Evolutionary conservation across 2,888 invertebrate genomes (phyloP), one percentile per base, ranked within the genome.

Genomic region (Blera fallax): DNA sequence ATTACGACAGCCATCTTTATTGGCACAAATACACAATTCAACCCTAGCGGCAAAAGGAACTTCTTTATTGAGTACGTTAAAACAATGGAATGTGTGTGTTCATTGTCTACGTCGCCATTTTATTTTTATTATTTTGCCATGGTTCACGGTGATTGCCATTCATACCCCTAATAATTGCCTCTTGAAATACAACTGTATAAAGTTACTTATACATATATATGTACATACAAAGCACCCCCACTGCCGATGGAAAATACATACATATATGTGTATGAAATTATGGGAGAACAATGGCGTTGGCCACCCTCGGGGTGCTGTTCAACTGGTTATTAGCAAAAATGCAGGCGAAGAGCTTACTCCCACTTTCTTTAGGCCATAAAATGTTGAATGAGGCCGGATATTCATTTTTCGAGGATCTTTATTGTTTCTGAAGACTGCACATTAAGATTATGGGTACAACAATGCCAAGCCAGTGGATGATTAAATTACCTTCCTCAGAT

Each of bases 1-100:
- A 87, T 80, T 74, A 80, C 34, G 52, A 43, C 79, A 80, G 80
- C 84, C 87, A 76, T 80, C 69, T 80, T 72, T 79, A 80, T 56
- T 65, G 62, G 32, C 34, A 56, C 64, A 64, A 67, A 77, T 32
- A 72, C 29, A 32, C 32, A 76, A 80, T 65, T 62, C 74, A 70
- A 72, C 74, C 83, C 69, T 58, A 80, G 70, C 60, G 76, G 88
- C 80, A 82, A 83, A 65, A 73, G 37, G 65, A 62, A 43, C 16
- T 79, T 84, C 62, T 64, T 56, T 74, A 43, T 64, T 64, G 40
- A 60, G 45, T 32, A 62, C 56, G 40, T 69, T 80, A 70, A 84
- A 76, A 84, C 80, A 84, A 84, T 50, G 56, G 64, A 70, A 69
- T 45, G 62, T 56, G 29, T 69, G 48, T 43, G 52, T 52, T 52